A percentile compares a stretch with the other conserved stretches of the same genome.
phyloP scores from a whole-genome alignment of 1,140 invertebrate genomes.

The honey bee (Apis mellifera) region DNA sequence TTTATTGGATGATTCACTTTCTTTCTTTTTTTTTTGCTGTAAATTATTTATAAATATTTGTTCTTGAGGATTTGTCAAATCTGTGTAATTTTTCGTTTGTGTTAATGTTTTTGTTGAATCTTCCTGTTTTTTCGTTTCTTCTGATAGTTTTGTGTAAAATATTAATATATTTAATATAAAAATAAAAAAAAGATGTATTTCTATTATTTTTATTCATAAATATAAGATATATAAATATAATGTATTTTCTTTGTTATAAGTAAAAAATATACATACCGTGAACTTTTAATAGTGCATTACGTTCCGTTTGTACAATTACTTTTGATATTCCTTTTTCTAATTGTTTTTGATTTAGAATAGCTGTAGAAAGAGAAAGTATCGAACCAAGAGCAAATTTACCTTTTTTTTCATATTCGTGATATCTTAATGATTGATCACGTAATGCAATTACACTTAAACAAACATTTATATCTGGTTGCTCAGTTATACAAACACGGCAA shows the following conservation, averaged over 20 bases:
- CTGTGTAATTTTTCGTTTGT: constrained; percentile 71
- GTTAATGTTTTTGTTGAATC: constrained; percentile 74
- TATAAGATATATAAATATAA: too few species aligned
- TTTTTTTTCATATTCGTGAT: constrained; percentile 78
- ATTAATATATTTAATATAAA: background rate
- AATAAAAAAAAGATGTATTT: background rate
- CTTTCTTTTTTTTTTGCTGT: constrained; percentile 77
- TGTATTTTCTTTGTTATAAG: too few species aligned
- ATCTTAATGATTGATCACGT: constrained; percentile 80
- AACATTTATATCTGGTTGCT: constrained; percentile 82
- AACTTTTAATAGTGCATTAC: constrained; percentile 67
- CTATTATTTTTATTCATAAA: background rate
- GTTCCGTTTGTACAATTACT: constrained; percentile 69
- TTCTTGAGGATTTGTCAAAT: constrained; percentile 76
- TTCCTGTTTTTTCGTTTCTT: constrained; percentile 56
- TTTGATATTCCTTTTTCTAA: constrained; percentile 68
- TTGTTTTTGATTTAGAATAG: constrained; percentile 70
- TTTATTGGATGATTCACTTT: constrained; percentile 73
- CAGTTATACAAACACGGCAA: constrained; percentile 80
- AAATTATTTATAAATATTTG: constrained; percentile 79
- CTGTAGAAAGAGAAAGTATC: constrained; percentile 68
- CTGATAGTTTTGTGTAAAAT: background rate
- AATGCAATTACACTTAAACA: constrained; percentile 82
- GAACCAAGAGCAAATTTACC: constrained; percentile 69
- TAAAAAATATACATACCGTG: constrained; percentile 59